Conservation (phyloP, 2,888 invertebrate genomes). For the Cinara cedri region DNA sequence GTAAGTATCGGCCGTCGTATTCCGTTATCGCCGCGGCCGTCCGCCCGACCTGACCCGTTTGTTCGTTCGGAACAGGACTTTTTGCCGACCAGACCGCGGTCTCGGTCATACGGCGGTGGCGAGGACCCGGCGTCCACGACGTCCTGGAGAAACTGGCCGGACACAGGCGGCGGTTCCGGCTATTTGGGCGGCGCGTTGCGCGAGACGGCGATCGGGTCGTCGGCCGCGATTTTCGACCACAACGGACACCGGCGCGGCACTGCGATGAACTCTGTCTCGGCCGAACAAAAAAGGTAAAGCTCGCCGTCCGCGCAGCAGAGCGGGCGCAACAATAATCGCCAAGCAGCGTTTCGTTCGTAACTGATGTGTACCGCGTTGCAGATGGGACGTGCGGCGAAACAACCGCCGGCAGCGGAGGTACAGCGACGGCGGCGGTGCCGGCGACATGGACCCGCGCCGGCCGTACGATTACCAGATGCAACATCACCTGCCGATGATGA, state of each 20-base stretch:
- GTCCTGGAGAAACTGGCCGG: constrained; percentile 46
- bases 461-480: constrained; percentile 10
- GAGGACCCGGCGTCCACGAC: constrained; percentile 34
- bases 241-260: constrained; percentile 25
- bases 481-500: constrained; percentile 56
- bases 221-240: constrained; percentile 61
- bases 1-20: constrained; percentile 10
- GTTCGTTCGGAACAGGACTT: constrained; percentile 24
- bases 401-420: constrained; percentile 61
- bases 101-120: constrained; percentile 35
- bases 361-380: constrained; percentile 39
- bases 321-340: too few species aligned
- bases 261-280: background rate
- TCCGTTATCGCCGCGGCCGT: background rate
- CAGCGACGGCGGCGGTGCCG: constrained; percentile 62
- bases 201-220: constrained; percentile 63
- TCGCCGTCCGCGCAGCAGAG: background rate
- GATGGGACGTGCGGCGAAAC: constrained; percentile 61
- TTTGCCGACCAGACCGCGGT: constrained; percentile 36
- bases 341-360: too few species aligned
- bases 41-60: background rate
- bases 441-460: constrained; percentile 57
- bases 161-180: constrained; percentile 61
- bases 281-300: constrained; percentile 42
- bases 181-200: constrained; percentile 63